Base-by-base conservation (phyloP, 2,113 vertebrate species). In the Neoarius graeffei region DNA sequence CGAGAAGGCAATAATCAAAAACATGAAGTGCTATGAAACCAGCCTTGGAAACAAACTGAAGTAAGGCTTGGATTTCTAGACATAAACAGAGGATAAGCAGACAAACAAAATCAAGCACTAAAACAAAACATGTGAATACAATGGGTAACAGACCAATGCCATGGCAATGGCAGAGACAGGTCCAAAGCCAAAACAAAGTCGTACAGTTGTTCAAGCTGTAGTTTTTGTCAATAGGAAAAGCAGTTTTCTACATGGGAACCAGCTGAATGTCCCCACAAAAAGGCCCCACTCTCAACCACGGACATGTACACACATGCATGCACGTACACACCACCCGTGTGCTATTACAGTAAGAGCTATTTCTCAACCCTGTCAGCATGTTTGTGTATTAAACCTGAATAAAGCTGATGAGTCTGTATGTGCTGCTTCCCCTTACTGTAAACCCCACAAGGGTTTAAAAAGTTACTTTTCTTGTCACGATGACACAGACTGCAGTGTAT, bases 101-200 rank as follows among this genome's bases (percentile, higher is more conserved):
- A 60, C 80, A 81, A 60, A 52, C n/a, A 8, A 81, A 81, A 19
- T 64, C 59, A 81, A 64, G 20, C 57, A 83, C 81, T 7, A 64
- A 64, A 4, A 25, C 81, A 83, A n/a, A 82, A 62, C 57, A 62
- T 62, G 23, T 48, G 59, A 48, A 83, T 10, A 81, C 56, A 81
- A 82, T 48, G 81, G 19, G 17, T 82, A 82, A 13, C 30, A 59
- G 79, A 81, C 54, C n/a, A 35, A 6, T 74, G 35, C 7, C 17
- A 48, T 48, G 35, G 35, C 35, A 74, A 50, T 76, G 25, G 25
- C 1, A 3, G 25, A 77, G 4, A 17, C 76, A 60, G 57, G 9
- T 60, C 0, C 19, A 77, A 56, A 57, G 13, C 57, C 59, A 64
- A 83, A 23, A 64, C 59, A 35, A 59, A 30, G 79, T 35, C 5